phyloP scores from a whole-genome alignment of 2,113 vertebrate genomes.

The Oncorhynchus mykiss region DNA sequence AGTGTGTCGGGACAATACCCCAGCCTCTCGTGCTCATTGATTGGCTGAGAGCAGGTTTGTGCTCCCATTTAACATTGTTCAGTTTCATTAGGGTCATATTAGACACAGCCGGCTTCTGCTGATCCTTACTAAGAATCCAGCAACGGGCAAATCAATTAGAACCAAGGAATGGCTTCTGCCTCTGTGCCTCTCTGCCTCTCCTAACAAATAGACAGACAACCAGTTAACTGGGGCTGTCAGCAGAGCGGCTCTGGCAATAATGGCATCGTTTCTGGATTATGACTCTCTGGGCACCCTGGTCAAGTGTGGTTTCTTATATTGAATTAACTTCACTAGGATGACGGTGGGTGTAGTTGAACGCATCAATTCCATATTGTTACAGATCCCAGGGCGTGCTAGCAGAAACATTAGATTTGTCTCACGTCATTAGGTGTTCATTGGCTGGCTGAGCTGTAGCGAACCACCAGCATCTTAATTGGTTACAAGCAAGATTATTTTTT shows the following conservation, averaged over 20 bases:
- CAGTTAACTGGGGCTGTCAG: not conserved
- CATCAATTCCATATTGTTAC: not conserved
- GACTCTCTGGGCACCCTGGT: not conserved
- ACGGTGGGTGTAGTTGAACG: not conserved
- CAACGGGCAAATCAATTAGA: constrained; percentile 40
- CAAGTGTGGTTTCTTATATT: not conserved
- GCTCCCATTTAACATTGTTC: constrained; percentile 47
- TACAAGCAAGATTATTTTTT: not conserved
- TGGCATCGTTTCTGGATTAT: not conserved
- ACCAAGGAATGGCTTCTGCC: not conserved
- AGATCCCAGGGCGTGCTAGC: not conserved
- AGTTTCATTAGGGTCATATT: constrained; percentile 49
- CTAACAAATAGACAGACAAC: constrained; percentile 3
- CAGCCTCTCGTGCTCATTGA: constrained; percentile 34
- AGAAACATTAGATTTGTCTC: not conserved
- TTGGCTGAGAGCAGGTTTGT: constrained; percentile 32
- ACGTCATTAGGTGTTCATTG: not conserved
- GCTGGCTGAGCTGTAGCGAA: not conserved
- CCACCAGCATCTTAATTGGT: not conserved
- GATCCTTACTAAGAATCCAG: constrained; percentile 41
- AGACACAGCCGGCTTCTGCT: constrained; percentile 36
- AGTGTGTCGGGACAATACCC: constrained; percentile 15
- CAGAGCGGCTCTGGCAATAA: not conserved
- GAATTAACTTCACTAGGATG: not conserved
- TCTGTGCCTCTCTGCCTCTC: constrained; percentile 12